phyloP scores from a whole-genome alignment of 2,888 invertebrate genomes.

The Meteorus cinctellus region DNA sequence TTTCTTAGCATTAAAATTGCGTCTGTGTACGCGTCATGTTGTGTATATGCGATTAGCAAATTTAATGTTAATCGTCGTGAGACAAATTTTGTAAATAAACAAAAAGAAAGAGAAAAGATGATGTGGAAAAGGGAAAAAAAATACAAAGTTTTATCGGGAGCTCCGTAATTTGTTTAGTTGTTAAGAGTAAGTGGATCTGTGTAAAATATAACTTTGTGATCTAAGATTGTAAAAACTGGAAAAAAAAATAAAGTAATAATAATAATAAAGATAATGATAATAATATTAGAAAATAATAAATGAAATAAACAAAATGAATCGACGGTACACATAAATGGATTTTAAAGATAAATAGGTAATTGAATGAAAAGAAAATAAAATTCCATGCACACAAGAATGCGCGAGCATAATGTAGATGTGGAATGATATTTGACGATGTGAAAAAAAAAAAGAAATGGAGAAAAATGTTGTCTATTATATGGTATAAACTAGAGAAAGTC shows the following conservation, averaged over 20 bases:
- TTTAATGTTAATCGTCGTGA: not conserved
- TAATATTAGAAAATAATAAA: conserved; percentile 29
- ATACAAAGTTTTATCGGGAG: conserved; percentile 42
- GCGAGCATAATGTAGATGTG: not conserved
- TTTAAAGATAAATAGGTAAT: conserved; percentile 37
- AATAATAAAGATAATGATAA: conserved; percentile 31
- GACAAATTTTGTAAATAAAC: conserved; percentile 2
- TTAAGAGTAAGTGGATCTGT: conserved; percentile 67
- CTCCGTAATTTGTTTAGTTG: conserved; percentile 20
- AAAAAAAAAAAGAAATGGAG: conserved; percentile 35
- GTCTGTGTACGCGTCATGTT: not conserved
- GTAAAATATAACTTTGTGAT: conserved; percentile 71
- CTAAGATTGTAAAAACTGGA: conserved; percentile 69
- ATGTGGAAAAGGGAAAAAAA: conserved; percentile 20
- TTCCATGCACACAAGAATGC: conserved; percentile 24
- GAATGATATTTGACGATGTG: not conserved
- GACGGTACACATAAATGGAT: conserved; percentile 42
- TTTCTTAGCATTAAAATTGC: conserved; percentile 8
- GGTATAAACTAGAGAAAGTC: conserved; percentile 50
- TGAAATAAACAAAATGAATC: conserved; percentile 39
- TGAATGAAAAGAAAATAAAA: conserved; percentile 32
- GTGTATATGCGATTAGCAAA: not conserved
- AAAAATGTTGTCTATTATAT: conserved; percentile 52
- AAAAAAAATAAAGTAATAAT: conserved; percentile 42
- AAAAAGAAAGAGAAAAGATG: not conserved